Percentiles rank a stretch among this genome's conserved stretches.
phyloP scores from a whole-genome alignment of 2,113 vertebrate genomes.

The Theropithecus gelada region DNA sequence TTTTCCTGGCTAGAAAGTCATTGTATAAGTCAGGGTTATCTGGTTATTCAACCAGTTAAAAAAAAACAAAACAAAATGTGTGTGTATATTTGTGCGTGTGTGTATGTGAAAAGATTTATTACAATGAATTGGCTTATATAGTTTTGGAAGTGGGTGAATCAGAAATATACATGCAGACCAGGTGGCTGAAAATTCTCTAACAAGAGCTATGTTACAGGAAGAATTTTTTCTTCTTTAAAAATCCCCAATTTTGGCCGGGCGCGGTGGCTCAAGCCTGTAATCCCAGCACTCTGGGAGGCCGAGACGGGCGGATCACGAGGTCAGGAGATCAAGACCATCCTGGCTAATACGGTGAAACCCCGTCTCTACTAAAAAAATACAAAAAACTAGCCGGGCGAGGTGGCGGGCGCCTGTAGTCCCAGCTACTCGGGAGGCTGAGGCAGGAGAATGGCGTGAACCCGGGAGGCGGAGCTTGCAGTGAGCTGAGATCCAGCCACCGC shows the following conservation, averaged over 20 bases:
- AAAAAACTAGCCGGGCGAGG: no score
- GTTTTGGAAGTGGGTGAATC: not conserved
- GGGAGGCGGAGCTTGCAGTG: no score
- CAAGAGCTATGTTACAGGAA: not conserved
- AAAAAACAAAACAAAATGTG: not conserved
- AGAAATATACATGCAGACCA: not conserved
- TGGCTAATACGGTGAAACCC: no score
- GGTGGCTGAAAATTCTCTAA: not conserved
- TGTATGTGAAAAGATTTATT: not conserved
- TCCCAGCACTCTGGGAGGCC: no score
- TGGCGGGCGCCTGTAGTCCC: no score
- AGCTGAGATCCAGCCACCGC: no score
- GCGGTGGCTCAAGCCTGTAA: no score
- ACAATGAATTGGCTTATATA: not conserved
- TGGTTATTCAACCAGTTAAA: not conserved
- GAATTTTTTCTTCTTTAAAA: not conserved
- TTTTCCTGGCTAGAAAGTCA: not conserved
- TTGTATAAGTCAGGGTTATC: not conserved
- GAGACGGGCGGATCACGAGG: no score
- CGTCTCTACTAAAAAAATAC: no score
- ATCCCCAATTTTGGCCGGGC: not conserved
- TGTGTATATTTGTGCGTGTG: not conserved
- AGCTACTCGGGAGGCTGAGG: no score
- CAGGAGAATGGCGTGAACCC: no score
- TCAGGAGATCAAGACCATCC: no score